Percentiles rank a stretch among this genome's conserved stretches.
phyloP scores from a whole-genome alignment of 2,113 vertebrate genomes.

The Saccopteryx bilineata region DNA sequence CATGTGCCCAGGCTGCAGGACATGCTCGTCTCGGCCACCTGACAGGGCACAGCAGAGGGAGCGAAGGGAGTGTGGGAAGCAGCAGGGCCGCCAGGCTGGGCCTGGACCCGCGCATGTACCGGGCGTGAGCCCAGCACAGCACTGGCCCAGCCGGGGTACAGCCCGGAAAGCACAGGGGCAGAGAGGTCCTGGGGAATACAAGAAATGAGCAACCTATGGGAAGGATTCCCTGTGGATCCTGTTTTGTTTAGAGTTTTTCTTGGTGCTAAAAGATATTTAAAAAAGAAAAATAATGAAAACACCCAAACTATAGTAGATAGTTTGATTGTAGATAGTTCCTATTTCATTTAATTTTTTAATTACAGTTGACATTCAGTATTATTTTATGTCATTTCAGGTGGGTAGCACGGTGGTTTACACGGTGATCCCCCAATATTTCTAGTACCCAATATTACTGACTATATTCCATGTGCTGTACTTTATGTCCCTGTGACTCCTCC shows the following conservation, averaged over 20 bases:
- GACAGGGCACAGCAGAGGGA: neutral
- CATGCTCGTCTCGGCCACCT: neutral
- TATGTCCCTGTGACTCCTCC: neutral
- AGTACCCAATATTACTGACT: neutral
- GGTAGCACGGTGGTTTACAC: neutral
- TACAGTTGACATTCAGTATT: neutral
- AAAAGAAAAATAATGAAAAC: neutral
- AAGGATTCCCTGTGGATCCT: neutral
- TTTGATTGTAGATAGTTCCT: neutral
- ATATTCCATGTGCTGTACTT: neutral
- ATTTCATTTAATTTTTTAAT: neutral
- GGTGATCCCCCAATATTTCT: neutral
- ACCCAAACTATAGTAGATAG: neutral
- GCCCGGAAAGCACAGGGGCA: accelerated
- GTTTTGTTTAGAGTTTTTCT: neutral
- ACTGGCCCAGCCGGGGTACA: neutral
- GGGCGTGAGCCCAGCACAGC: accelerated
- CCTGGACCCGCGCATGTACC: accelerated
- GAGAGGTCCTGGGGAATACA: neutral
- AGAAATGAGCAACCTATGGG: neutral
- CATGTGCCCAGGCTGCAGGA: neutral
- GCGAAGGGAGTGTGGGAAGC: accelerated
- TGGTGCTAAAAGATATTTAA: neutral
- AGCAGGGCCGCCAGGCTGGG: accelerated
- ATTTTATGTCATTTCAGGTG: neutral